These are phyloP conservation scores for Peribatodes rhomboidaria DNA, from an alignment of 2,888 invertebrate genomes.

Conservation along the genomic window DNA sequence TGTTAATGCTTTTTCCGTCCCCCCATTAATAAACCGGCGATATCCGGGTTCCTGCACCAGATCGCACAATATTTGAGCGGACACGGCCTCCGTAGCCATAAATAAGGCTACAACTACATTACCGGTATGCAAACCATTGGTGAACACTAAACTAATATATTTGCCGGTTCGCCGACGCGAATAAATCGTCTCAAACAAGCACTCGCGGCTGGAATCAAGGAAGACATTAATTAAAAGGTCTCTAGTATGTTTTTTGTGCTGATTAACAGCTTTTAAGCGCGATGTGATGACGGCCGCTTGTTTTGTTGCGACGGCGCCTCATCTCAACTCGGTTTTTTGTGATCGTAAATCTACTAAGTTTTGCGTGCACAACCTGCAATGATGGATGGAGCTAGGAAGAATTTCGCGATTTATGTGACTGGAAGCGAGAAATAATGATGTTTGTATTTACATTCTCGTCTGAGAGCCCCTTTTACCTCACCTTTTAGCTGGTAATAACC, in stretches of 20 bases:
- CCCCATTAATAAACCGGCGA: conserved; percentile 20
- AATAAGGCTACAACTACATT: conserved; percentile 46
- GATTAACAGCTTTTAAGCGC: conserved; percentile 50
- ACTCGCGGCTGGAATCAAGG: conserved; percentile 60
- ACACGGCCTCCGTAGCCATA: conserved; percentile 41
- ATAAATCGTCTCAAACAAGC: conserved; percentile 63
- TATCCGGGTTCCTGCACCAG: conserved; percentile 38
- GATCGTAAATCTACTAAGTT: conserved; percentile 44
- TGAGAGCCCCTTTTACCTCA: conserved; percentile 35
- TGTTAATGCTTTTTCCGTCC: conserved; percentile 7
- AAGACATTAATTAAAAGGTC: conserved; percentile 67
- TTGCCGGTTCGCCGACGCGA: conserved; percentile 50
- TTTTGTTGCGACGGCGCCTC: conserved; percentile 48
- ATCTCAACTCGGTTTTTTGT: conserved; percentile 44
- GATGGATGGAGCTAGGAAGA: conserved; percentile 45
- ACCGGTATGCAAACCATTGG: conserved; percentile 47
- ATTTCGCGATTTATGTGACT: conserved; percentile 44
- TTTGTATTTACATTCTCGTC: conserved; percentile 41
- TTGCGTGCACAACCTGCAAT: conserved; percentile 41
- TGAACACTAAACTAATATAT: conserved; percentile 47
- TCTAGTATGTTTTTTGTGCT: conserved; percentile 58
- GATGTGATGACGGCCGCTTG: conserved; percentile 45
- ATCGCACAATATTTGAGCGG: conserved; percentile 44
- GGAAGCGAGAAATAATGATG: conserved; percentile 46
- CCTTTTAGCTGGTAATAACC: conserved; percentile 34